These are phyloP conservation scores for Panulirus ornatus DNA, from an alignment of 1,140 invertebrate genomes.

Conservation along the genomic window DNA sequence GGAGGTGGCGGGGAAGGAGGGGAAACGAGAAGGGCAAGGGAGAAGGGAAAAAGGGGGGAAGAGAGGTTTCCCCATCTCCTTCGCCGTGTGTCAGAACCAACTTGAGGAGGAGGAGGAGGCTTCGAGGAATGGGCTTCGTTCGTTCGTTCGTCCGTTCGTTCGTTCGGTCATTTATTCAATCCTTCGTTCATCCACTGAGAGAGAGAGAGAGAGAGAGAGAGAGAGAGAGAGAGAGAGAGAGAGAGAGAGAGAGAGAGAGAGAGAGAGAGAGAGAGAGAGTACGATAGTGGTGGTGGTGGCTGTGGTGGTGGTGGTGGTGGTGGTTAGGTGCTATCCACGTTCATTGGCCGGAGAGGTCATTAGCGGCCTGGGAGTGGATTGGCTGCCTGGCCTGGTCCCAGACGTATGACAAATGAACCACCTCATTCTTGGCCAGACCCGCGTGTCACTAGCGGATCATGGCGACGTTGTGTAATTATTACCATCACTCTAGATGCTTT, in stretches of 20 bases:
- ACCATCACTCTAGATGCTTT: conserved; percentile 44
- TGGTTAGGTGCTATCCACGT: conserved; percentile 35
- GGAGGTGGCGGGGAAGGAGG: neutral
- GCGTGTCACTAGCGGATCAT: conserved; percentile 61
- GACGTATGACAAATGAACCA: conserved; percentile 64
- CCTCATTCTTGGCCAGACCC: conserved; percentile 45
- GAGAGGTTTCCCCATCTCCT: too few species aligned
- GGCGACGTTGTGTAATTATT: conserved; percentile 58
- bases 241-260: neutral
- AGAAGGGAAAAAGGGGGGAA: neutral
- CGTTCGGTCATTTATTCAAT: too few species aligned
- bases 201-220: conserved; percentile 24
- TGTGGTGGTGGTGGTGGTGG: neutral
- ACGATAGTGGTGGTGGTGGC: neutral
- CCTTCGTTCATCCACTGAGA: too few species aligned
- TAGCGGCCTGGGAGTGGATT: conserved; percentile 59
- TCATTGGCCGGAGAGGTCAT: conserved; percentile 62
- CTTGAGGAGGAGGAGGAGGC: neutral
- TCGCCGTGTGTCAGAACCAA: too few species aligned
- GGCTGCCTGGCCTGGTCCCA: conserved; percentile 1
- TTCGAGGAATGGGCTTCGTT: too few species aligned
- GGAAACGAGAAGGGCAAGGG: neutral
- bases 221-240: neutral
- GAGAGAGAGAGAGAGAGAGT: neutral
- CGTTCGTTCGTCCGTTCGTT: too few species aligned